Conservation (phyloP, 2,797 vertebrate species). For the Cuniculus paca region DNA sequence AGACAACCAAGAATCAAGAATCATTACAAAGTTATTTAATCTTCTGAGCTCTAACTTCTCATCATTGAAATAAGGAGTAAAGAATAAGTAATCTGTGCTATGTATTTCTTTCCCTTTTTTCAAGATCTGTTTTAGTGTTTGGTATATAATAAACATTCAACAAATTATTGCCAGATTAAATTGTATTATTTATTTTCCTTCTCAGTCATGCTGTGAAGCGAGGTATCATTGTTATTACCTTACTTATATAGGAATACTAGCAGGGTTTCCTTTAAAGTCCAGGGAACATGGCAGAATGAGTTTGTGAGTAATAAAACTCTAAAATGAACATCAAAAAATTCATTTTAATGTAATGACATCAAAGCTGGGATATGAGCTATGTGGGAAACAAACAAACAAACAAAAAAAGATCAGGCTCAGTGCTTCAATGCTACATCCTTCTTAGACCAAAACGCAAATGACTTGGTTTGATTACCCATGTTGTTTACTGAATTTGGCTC, state of each 20-base stretch:
- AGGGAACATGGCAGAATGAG: conserved; percentile 50
- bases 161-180: conserved; percentile 64
- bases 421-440: conserved; percentile 63
- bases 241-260: conserved; percentile 52
- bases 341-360: conserved; percentile 70
- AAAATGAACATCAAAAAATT: conserved; percentile 76
- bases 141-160: neutral
- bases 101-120: neutral
- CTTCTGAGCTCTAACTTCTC: conserved; percentile 30
- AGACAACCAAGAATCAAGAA: conserved; percentile 56
- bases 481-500: conserved; percentile 68
- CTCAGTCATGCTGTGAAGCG: neutral
- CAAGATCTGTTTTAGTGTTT: neutral
- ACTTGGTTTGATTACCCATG: conserved; percentile 65
- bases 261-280: conserved; percentile 48
- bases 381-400: neutral
- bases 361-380: conserved; percentile 65
- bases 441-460: conserved; percentile 64
- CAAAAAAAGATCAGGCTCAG: conserved; percentile 44
- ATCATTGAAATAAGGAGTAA: conserved; percentile 25
- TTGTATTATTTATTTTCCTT: conserved; percentile 63
- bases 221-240: conserved; percentile 44
- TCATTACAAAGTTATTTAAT: conserved; percentile 52
- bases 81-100: neutral
- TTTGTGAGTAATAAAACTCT: conserved; percentile 71